A percentile compares a stretch with the other conserved stretches of the same genome.
Conservation (phyloP, 2,113 vertebrate species). For the Gadus chalcogrammus region DNA sequence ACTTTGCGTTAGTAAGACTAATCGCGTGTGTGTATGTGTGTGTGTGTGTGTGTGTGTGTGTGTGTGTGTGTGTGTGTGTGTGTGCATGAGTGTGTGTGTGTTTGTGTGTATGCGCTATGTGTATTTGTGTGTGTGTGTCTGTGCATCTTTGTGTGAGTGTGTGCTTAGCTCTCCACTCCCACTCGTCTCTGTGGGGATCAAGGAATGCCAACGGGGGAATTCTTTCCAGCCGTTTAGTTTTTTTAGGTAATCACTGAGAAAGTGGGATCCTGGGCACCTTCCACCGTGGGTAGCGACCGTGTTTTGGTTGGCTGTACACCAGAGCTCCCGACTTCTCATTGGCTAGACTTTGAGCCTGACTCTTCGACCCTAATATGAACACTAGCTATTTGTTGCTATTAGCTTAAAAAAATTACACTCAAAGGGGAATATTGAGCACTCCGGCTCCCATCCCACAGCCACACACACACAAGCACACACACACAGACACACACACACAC, state of each 20-base stretch:
- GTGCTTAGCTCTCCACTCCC: constrained; percentile 8
- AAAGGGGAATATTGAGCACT: too few relatives aligned
- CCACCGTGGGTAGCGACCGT: neutral
- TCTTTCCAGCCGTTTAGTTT: neutral
- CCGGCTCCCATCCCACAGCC: too few relatives aligned
- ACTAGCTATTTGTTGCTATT: neutral
- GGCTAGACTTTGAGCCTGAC: neutral
- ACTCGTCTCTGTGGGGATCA: constrained; percentile 17
- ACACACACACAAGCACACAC: neutral
- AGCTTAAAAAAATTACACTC: too few relatives aligned
- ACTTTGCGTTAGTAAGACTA: too few relatives aligned
- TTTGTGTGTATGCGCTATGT: neutral
- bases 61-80: too few relatives aligned
- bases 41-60: too few relatives aligned
- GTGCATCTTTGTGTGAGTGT: neutral
- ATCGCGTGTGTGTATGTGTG: too few relatives aligned
- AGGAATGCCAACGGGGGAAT: neutral
- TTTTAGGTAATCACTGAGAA: constrained; percentile 1
- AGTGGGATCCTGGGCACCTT: constrained; percentile 6
- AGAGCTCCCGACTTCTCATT: neutral
- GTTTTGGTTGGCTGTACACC: constrained; percentile 13
- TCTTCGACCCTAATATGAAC: neutral
- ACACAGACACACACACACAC: constrained; percentile 4
- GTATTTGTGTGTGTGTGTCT: constrained; percentile 14
- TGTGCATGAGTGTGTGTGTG: too few relatives aligned